A percentile compares a stretch with the other conserved stretches of the same genome.
Evolutionary conservation across 2,888 invertebrate genomes (phyloP).

Genomic region (Harmothoe impar): DNA sequence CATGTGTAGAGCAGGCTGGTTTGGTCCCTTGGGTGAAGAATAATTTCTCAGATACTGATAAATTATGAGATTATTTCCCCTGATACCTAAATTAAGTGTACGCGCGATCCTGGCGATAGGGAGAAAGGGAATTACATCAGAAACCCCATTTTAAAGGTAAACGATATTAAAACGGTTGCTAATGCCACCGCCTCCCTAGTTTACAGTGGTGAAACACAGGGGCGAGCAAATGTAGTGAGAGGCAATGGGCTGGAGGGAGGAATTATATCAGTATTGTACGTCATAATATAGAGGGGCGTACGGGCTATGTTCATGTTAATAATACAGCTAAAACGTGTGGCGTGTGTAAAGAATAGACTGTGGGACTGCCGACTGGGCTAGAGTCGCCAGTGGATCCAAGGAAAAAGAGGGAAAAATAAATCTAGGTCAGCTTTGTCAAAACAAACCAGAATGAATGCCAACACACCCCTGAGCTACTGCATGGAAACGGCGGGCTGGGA

Average conservation of each 20-base stretch:
- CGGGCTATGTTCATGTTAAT: background rate
- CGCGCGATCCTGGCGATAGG: too few species aligned
- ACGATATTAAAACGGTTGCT: too few species aligned
- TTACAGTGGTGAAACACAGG: background rate
- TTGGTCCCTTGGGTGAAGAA: too few species aligned
- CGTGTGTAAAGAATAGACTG: background rate
- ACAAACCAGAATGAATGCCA: constrained; percentile 26
- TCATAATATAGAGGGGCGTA: background rate
- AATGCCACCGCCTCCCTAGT: too few species aligned
- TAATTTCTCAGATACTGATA: too few species aligned
- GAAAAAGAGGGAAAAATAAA: constrained; percentile 9
- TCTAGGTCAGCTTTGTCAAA: constrained; percentile 34
- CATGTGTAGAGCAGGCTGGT: too few species aligned
- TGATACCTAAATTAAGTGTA: too few species aligned
- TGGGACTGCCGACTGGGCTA: background rate
- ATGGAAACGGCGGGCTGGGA: background rate
- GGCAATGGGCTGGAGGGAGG: background rate
- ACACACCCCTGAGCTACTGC: background rate
- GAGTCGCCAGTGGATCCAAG: background rate
- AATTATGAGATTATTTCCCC: too few species aligned
- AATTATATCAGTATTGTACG: background rate
- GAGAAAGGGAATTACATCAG: too few species aligned
- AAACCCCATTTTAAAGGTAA: too few species aligned
- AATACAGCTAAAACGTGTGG: background rate
- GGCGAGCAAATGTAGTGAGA: background rate